Evolutionary conservation across 1,140 invertebrate genomes (phyloP), one percentile per base, ranked within the genome.

Genomic region (Agrilus planipennis): DNA sequence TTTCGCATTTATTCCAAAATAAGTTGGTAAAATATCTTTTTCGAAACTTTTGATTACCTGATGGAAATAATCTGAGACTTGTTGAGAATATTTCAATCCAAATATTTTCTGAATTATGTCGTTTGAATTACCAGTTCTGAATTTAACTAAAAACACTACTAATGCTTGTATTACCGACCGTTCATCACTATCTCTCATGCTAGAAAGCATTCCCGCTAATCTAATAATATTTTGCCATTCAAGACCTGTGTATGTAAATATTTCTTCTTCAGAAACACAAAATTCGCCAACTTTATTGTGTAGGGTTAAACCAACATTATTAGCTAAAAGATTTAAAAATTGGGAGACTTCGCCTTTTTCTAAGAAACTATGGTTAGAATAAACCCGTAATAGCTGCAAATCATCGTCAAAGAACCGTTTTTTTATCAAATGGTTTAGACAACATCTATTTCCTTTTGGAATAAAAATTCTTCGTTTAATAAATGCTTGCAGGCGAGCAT

Each of bases 111-210:
- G n/a, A n/a, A n/a, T n/a, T n/a, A n/a, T n/a, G n/a, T n/a, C n/a
- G n/a, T n/a, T n/a, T n/a, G 30, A 32, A 32, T 32, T 32, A 32
- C 2, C 7, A 16, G 14, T 14, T 32, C 18, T 32, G 30, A 32
- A 32, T 32, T 32, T 32, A 32, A 32, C 15, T 32, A 32, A 32
- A 32, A 32, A 32, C 30, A 32, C 30, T 32, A 14, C 30, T 17
- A 32, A 32, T 32, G 30, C 30, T 32, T 14, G 30, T 32, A 32
- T 32, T 32, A 32, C 2, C 18, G 30, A 32, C 15, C 30, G 30
- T 32, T 32, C 30, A 2, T 3, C 30, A 32, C 30, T 27, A 27
- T 27, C 30, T 32, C 30, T 32, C 30, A 32, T 32, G 30, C 23
- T 27, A 27, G 23, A 9, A 27, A 27, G 30, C 30, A 32, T 2